These are phyloP conservation scores for Psittacula echo DNA, from an alignment of 2,797 vertebrate genomes.

Conservation along the genomic window DNA sequence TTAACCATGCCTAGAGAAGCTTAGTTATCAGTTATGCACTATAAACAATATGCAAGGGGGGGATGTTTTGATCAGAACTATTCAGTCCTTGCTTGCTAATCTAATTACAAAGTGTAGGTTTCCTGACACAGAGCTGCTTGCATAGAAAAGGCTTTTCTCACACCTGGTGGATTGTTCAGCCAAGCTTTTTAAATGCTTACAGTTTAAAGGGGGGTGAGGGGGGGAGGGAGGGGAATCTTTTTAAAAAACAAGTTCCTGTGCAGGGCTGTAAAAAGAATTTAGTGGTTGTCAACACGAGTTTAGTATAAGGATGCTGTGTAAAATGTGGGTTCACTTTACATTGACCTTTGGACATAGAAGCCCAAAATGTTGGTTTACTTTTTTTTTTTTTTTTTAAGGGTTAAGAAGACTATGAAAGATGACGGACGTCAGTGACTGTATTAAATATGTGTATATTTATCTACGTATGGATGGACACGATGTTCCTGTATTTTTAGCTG, in stretches of 20 bases:
- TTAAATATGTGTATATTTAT: not conserved
- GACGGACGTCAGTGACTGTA: not conserved
- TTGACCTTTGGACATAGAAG: constrained; percentile 77
- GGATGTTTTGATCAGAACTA: constrained; percentile 38
- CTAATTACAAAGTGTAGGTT: constrained; percentile 82
- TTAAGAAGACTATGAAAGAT: not conserved
- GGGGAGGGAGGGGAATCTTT: not conserved
- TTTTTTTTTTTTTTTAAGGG: not conserved
- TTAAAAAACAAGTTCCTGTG: constrained; percentile 68
- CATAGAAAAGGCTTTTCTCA: constrained; percentile 77
- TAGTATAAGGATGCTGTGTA: constrained; percentile 79
- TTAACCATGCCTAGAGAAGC: constrained; percentile 57
- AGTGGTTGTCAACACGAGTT: constrained; percentile 93
- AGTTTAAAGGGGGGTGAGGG: constrained; percentile 66
- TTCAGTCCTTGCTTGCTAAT: constrained; percentile 83
- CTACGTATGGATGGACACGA: rapidly evolving
- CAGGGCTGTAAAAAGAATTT: constrained; percentile 79
- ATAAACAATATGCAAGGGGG: constrained; percentile 6
- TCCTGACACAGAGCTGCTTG: constrained; percentile 72
- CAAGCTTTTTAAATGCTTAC: constrained; percentile 86
- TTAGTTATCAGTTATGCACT: constrained; percentile 42
- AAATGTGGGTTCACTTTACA: constrained; percentile 76
- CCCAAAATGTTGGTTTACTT: constrained; percentile 68
- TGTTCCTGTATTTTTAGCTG: not conserved
- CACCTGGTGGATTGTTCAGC: constrained; percentile 91